Evolutionary conservation across 2,888 invertebrate species (phyloP), one percentile per base, ranked within the genome.

Genomic region (Charanyca ferruginea): DNA sequence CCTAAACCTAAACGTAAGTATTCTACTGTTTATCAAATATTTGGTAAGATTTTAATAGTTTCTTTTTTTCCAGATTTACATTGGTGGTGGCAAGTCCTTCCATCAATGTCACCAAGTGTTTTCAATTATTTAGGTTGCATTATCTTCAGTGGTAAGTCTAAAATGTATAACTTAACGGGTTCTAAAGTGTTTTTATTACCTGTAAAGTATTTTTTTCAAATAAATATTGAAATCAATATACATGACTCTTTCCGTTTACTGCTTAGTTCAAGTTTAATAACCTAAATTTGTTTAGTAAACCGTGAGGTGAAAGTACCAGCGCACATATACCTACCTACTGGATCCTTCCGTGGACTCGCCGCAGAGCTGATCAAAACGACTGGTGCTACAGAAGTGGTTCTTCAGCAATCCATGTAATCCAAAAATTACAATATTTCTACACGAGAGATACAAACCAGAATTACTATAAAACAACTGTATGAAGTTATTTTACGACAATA

Each of bases 1-100:
- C 97, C 98, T 78, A 98, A 98, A 96, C 97, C 97, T 80, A 98
- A 98, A 97, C 98, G 98, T 99, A 97, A 98, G 98, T 98, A 96
- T 96, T 77, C 59, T 84, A 81, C 76, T 73, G 76, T 77, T 76
- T 62, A 65, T 80, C 62, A 66, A 22, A 35, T 74, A 57, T 70
- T 82, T 44, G 66, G 73, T 73, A 66, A 75, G 61, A 83, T 89
- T 90, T 81, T 94, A 91, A 95, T 84, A 49, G 87, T 76, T 89
- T 90, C 83, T 90, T 89, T 92, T 91, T 94, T 96, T 96, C 84
- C 96, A 96, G 96, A 93, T 92, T 73, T 80, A 67, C 72, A 65
- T 72, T 75, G 80, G 81, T 83, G 80, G 83, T 75, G 82, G 77
- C 83, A 73, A 68, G 63, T 64, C 60, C 79, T 80, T 71, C 79